Evolutionary conservation across 1,140 invertebrate genomes (phyloP), one percentile per base, ranked within the genome.

Genomic region (Leptinotarsa texana): DNA sequence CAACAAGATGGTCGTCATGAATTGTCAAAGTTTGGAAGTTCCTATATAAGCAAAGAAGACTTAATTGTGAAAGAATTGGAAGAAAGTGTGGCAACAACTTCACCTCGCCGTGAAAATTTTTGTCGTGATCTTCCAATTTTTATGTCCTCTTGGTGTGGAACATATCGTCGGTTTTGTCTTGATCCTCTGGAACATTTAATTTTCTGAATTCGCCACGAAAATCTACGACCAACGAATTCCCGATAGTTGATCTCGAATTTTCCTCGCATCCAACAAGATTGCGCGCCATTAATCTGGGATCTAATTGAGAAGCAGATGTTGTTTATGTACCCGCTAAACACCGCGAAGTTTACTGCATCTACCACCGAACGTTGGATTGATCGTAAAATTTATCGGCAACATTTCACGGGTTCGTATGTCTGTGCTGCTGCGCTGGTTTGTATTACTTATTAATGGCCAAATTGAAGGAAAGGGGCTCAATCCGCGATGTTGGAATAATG

Each of bases 311-410:
- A 57, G 17, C 51, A 57, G 51, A 57, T 57, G 51, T 57, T 57
- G 51, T 57, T 57, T 57, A 57, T 57, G 51, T 57, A 57, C 51
- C 51, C 51, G 51, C 51, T 57, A 57, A 57, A 57, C 17, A 18
- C n/a, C n/a, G 51, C 17, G 51, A 57, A 57, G 51, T 57, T 57
- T 17, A 57, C 51, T 57, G 17, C 51, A 17, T 57, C 51, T 18
- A 57, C 51, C 51, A n/a, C 51, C 51, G 51, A 57, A 15, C 51
- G 51, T 17, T 18, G 51, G 51, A 57, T 57, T 57, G 51, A 57
- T 57, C 51, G 51, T 57, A 57, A 57, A 57, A 57, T 57, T 57
- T 57, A 57, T 57, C 51, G n/a, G 51, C 51, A 18, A 57, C n/a
- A 57, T 57, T 57, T 57, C 51, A 57, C 6, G 51, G 51, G 51